Evolutionary conservation across 2,888 invertebrate species (phyloP), one percentile per base, ranked within the genome.

Genomic region (Apodemia zela): DNA sequence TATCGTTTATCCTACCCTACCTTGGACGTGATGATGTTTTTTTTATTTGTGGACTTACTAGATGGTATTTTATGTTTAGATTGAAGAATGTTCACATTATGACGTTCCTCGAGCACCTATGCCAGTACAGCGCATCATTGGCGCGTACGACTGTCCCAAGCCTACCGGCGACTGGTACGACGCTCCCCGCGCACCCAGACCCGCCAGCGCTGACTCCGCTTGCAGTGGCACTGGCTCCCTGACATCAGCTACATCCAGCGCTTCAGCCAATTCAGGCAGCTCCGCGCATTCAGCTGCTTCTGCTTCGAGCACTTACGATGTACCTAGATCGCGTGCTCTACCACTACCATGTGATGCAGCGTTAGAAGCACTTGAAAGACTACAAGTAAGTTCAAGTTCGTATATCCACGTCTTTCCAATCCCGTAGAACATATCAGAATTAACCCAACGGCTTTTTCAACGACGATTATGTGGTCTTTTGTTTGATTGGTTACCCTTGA

Each of bases 81-180:
- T 90, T 70, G 91, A 91, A 73, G 91, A 91, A 71, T 89, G 89
- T 69, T 89, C 91, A 49, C 89, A 89, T 68, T 91, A 91, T 73
- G 91, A 91, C 66, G 90, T 91, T n/a, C 91, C 91, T 0, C 82
- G 90, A 6, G 89, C 91, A 7, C 91, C 91, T 1, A 81, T 90
- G 82, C 90, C 91, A 0, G 91, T 91, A 66, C 93, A 98, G 72
- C 94, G 75, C 13, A 94, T 95, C 2, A 94, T 95, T 76, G 96
- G 95, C 75, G 94, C 95, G 47, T 95, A 95, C 75, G 94, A 95
- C 78, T 94, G 93, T 70, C 90, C 90, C 0, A 78, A 89, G 25
- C 85, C 89, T 0, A 66, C 81, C 35, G 84, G 81, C 42, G 90
- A 87, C 71, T 89, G 90, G 89, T 91, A 91, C 74, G 91, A 91